Conservation (phyloP, 2,113 vertebrate genomes). For the Prunella himalayana region DNA sequence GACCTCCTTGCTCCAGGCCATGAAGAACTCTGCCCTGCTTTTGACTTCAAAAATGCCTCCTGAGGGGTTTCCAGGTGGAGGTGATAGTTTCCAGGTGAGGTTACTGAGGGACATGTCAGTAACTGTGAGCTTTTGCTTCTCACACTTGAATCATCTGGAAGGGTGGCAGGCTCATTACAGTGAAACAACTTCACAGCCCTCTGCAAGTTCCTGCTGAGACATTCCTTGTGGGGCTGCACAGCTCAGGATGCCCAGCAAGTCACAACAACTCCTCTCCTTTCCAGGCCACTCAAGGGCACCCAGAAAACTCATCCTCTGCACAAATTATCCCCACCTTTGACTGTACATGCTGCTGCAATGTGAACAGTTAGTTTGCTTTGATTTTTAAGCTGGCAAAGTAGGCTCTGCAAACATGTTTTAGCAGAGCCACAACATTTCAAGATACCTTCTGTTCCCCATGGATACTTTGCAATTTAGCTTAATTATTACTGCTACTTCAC, state of each 20-base stretch:
- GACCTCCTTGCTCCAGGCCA: neutral
- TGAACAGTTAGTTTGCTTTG: neutral
- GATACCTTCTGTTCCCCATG: neutral
- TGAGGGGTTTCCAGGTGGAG: neutral
- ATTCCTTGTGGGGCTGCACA: neutral
- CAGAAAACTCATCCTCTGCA: neutral
- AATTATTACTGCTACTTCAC: neutral
- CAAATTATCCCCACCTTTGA: neutral
- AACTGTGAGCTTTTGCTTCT: neutral
- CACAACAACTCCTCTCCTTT: neutral
- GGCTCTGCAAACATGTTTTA: neutral
- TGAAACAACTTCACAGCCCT: neutral
- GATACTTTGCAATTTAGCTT: neutral
- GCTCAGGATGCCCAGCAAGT: neutral
- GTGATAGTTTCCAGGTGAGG: neutral
- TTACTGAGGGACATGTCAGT: neutral
- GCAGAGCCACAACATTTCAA: neutral
- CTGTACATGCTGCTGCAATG: fast-evolving
- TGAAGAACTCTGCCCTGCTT: neutral
- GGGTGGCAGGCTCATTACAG: neutral
- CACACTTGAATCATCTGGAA: neutral
- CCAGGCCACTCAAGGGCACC: neutral
- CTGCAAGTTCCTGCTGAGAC: neutral
- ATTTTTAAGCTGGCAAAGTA: neutral
- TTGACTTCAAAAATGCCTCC: neutral